Evolutionary conservation across 2,888 invertebrate genomes (phyloP), one percentile per base, ranked within the genome.

Genomic region (Ferrisia virgata): DNA sequence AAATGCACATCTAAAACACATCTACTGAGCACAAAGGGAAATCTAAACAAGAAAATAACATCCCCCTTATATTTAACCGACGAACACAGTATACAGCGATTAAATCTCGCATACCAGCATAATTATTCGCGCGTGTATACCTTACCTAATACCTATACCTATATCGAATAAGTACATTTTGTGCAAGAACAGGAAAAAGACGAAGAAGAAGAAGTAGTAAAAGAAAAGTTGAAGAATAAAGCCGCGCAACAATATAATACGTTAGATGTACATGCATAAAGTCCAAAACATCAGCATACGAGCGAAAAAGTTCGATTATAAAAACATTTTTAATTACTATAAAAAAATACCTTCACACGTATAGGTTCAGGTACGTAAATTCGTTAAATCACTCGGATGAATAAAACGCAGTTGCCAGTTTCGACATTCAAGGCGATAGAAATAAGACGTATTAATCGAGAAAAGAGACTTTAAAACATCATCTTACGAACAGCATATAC

Each of bases 291-390:
- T 0, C 5, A 47, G 47, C 18, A 64, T 28, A 25, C 58, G 58
- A 64, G 58, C 58, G n/a, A 64, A 64, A 64, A 64, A 64, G 58
- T 64, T 25, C 72, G 72, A 15, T 82, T 39, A 58, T 28, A 47
- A 82, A 82, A 76, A 72, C 82, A 76, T 82, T 82, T 43, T 82
- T 82, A 82, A 82, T 72, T 82, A 82, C 40, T 28, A n/a, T 31
- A n/a, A 39, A 31, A 72, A 72, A 40, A 82, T 69, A 39, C 82
- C 40, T 8, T 40, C 13, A n/a, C n/a, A n/a, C n/a, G n/a, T n/a
- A n/a, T n/a, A n/a, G n/a, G n/a, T n/a, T n/a, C n/a, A n/a, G n/a
- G n/a, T n/a, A n/a, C n/a, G n/a, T n/a, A n/a, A n/a, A 39, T 64
- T 58, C 18, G 72, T 40, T 64, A 72, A 72, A 18, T 4, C 8